Base-by-base conservation (phyloP, 2,888 invertebrate genomes). In the Lepidocyrtinus sp. region DNA sequence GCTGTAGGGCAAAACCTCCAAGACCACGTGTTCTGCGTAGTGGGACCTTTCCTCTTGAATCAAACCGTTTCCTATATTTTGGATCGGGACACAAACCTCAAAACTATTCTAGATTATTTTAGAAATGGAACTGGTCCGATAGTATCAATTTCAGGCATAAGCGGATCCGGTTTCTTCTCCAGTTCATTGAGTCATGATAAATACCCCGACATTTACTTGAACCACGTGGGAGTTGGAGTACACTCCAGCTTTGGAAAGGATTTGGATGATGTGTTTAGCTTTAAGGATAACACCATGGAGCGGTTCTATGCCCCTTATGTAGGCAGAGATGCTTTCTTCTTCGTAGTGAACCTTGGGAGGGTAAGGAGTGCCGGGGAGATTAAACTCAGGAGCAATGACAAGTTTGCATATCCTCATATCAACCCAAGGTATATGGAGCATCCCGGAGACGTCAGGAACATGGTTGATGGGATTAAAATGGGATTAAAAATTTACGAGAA, bases 341-440 rank as follows among this genome's bases (percentile, higher is more conserved):
- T 75, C 61, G 68, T 70, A n/a, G 76, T 82, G 12, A 78, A 74
- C 71, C 65, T 82, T 24, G 82, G 74, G 3, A 69, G 36, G 46
- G 63, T 90, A 0, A 88, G 88, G 26, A 90, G 90, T 68, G 83
- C 86, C n/a, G 91, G 91, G 21, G 86, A 86, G 25, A 75, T 91
- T 9, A 89, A 87, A 69, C 87, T 91, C 15, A 87, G 87, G 78
- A 88, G 88, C 12, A 87, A 83, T 3, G 88, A 91, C 85, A 90
- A 90, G 0, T 85, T 87, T 26, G 87, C 88, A 0, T 88, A 88
- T 79, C 91, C 90, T 0, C 84, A 88, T n/a, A 88, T 91, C 71
- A 88, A 90, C 78, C 89, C 90, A 19, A 90, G 36, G 36, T 36
- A 36, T 36, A 12, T 86, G 0, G 73, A 81, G n/a, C 78, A 85